Evolutionary conservation across 53 echinoderm and acorn worm species (phyloP), one percentile per base, ranked within the genome.

Genomic region (Glandiceps talaboti): DNA sequence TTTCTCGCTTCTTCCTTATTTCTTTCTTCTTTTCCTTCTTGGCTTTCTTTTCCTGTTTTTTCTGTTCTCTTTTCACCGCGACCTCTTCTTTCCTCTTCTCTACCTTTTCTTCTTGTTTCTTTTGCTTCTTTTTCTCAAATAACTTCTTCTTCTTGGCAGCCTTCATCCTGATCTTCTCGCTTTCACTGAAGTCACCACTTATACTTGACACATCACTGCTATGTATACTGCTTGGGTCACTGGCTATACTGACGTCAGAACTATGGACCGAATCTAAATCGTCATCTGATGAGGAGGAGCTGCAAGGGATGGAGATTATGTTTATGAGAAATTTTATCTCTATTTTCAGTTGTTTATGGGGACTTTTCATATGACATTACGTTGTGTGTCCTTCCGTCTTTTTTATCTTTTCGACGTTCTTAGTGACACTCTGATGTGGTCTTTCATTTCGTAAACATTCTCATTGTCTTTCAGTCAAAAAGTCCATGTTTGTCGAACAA

Each of bases 191-290:
- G 0, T 32, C 84, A 28, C 86, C 79, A 20, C 76, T 86, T 1
- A 84, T 74, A 28, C 83, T 80, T 25, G 90, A 88, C 29, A 96
- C 29, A 1, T 96, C 96, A 73, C 92, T 92, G 84, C 96, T 96
- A 25, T 77, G 86, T 6, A 96, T 89, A 73, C 96, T 96, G 81
- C 96, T 96, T 14, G 88, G 88, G 29, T 81, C 79, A 77, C 88
- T 89, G 31, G 85, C 90, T 0, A 84, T 84, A 45, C 94, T 91
- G 81, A 90, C 88, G 45, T 80, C 88, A 0, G 94, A 90, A 33
- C 85, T 85, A 33, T 73, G 76, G 75, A 74, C 87, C 28, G 87
- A 87, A n/a, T n/a, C n/a, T n/a, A n/a, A n/a, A n/a, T n/a, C n/a
- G n/a, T n/a, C n/a, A n/a, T n/a, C n/a, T n/a, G n/a, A n/a, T 32